Evolutionary conservation across 1,140 invertebrate species (phyloP), one percentile per base, ranked within the genome.

Genomic region (Antheraea pernyi): DNA sequence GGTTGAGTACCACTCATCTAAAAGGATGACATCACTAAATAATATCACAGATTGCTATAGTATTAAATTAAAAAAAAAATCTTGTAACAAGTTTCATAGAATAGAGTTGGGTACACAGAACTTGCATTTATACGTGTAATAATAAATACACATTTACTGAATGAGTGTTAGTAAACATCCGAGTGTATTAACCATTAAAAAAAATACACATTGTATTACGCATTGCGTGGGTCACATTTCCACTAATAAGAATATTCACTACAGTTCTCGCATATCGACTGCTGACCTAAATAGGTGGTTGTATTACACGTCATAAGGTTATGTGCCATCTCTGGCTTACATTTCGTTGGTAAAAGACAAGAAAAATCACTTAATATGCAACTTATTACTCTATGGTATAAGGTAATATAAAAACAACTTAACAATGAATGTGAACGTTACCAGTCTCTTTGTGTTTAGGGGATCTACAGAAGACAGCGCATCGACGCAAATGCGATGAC

Each of bases 21-120:
- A 59, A 64, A 69, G 62, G 67, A 74, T 70, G 72, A 70, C 72
- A 74, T 74, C 72, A 70, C 64, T 71, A 59, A 74, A 74, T 53
- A 53, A 53, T 53, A 16, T 53, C 46, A 53, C 46, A 53, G 46
- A 53, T 53, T 53, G 46, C 46, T 53, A 53, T 53, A 53, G 13
- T 6, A 53, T 16, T 53, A 42, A 9, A 11, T 42, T 3, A 42
- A 42, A 42, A 42, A 9, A 39, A 42, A 9, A 7, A 8, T 3
- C 11, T 42, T 42, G 11, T 11, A 42, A 42, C 0, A 2, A 53
- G 46, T 16, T 53, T 53, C 10, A 13, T 16, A 16, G 6, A 13
- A n/a, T 9, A 53, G 16, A 5, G 13, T 53, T 16, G 4, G 16
- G 11, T 53, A 53, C 5, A 53, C 13, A n/a, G 7, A 53, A 0